These are phyloP conservation scores for Callospermophilus lateralis DNA, from an alignment of 2,113 vertebrate species.

Conservation along the genomic window DNA sequence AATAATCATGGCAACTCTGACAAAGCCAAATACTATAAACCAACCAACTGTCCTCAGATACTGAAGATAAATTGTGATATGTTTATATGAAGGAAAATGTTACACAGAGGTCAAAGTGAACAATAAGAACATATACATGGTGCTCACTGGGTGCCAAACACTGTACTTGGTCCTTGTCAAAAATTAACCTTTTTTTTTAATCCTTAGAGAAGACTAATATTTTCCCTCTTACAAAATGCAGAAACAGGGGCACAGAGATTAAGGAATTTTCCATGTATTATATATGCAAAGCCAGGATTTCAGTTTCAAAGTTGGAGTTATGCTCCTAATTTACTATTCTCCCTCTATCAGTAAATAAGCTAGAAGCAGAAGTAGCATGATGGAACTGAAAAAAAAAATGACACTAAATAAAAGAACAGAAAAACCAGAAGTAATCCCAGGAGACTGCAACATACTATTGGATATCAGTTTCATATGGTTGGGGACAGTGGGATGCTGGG, in stretches of 20 bases:
- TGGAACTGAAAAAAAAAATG: not conserved
- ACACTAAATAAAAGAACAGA: not conserved
- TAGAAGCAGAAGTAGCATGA: not conserved
- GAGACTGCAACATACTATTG: not conserved
- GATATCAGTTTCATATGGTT: not conserved
- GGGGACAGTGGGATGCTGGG: too few species aligned
- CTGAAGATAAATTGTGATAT: not conserved
- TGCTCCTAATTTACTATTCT: not conserved
- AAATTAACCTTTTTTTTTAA: not conserved
- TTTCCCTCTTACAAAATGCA: not conserved
- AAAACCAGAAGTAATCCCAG: not conserved
- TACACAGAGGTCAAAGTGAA: not conserved
- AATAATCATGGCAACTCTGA: not conserved
- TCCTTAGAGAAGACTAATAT: not conserved
- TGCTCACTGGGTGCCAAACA: not conserved
- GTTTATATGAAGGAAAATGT: not conserved
- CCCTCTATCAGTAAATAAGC: not conserved
- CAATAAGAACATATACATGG: not conserved
- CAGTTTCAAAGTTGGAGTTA: not conserved
- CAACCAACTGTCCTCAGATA: not conserved
- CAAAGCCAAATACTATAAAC: not conserved
- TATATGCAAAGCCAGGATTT: not conserved
- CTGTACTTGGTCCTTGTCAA: not conserved
- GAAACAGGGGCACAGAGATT: not conserved
- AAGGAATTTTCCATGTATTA: not conserved